Evolutionary conservation across 1,140 invertebrate genomes (phyloP).

Genomic region (Leptinotarsa lineolata): DNA sequence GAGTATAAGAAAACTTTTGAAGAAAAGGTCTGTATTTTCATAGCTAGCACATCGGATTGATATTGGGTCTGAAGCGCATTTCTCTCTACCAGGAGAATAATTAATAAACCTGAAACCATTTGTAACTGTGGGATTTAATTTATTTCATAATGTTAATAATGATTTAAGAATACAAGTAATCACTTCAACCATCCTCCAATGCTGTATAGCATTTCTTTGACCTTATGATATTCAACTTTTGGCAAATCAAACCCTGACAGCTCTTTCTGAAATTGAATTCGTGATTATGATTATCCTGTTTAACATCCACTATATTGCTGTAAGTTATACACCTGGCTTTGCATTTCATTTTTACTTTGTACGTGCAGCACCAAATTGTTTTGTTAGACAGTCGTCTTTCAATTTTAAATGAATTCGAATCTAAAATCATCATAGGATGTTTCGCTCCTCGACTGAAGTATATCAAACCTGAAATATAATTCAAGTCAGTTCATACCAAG

Average conservation of each 20-base stretch:
- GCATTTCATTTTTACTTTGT: slow-evolving; percentile 42
- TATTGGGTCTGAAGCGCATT: too few species aligned
- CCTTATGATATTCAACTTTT: slow-evolving; percentile 20
- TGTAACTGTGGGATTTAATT: too few species aligned
- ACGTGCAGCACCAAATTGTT: slow-evolving; percentile 44
- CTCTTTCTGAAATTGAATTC: slow-evolving; percentile 27
- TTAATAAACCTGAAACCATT: too few species aligned
- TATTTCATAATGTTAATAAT: too few species aligned
- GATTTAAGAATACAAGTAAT: too few species aligned
- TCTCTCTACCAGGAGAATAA: too few species aligned
- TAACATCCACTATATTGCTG: slow-evolving; percentile 37
- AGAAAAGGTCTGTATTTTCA: too few species aligned
- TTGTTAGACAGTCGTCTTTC: slow-evolving; percentile 40
- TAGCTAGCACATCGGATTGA: too few species aligned
- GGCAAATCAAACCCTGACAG: slow-evolving; percentile 18
- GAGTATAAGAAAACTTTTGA: too few species aligned
- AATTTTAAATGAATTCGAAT: slow-evolving; percentile 38
- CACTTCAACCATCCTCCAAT: too few species aligned
- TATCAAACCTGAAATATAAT: slow-evolving; percentile 40
- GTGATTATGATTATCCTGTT: slow-evolving; percentile 40
- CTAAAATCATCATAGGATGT: slow-evolving; percentile 41
- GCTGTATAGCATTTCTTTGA: not conserved
- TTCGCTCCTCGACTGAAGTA: slow-evolving; percentile 43
- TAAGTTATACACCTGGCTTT: slow-evolving; percentile 44
- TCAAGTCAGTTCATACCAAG: not conserved